Percentiles rank a stretch among this genome's conserved stretches.
Evolutionary conservation across 2,113 vertebrate genomes (phyloP).

Genomic region (Actenoides lindsayi): DNA sequence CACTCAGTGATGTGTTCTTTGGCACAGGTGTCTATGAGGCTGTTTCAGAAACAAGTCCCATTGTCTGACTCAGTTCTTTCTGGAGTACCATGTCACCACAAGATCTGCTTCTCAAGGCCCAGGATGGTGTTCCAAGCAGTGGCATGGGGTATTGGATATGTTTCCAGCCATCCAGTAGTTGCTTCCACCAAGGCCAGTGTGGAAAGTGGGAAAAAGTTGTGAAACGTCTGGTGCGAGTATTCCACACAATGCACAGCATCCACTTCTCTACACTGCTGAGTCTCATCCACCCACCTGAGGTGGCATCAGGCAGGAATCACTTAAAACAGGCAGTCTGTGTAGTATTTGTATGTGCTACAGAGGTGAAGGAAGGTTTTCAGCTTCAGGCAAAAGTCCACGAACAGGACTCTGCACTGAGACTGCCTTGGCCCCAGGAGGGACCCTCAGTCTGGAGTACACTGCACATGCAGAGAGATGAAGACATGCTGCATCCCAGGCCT

Average conservation of each 20-base stretch:
- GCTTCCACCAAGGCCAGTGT: background rate
- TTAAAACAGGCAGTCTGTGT: background rate
- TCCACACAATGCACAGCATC: accelerated
- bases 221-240: background rate
- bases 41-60: no score
- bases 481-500: background rate
- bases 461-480: accelerated
- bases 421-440: background rate
- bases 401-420: background rate
- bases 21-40: no score
- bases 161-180: no score
- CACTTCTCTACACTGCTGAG: background rate
- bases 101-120: no score
- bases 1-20: no score
- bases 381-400: background rate
- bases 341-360: background rate
- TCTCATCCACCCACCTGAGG: background rate
- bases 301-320: background rate
- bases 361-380: background rate
- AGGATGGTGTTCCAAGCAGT: no score
- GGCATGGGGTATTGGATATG: no score
- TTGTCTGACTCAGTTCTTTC: no score
- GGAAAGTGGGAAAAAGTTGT: background rate
- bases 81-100: no score
- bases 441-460: background rate